These are phyloP conservation scores for Diplosoma virens DNA, from an alignment of 23 tunicate species.

Conservation along the genomic window DNA sequence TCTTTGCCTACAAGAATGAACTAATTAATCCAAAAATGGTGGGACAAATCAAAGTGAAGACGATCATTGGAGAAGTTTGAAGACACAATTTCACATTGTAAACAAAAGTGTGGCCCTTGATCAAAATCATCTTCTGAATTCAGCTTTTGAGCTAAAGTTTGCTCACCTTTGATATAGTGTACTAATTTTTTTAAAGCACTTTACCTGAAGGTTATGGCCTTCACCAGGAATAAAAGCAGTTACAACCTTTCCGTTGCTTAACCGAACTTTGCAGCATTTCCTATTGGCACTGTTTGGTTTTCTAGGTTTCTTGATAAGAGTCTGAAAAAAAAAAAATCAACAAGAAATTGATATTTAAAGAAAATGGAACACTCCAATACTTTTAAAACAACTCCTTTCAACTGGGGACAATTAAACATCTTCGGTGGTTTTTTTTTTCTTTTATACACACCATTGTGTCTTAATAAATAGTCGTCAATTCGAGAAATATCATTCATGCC, in stretches of 20 bases:
- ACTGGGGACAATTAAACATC: conserved; percentile 61
- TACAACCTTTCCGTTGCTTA: conserved; percentile 58
- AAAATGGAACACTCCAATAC: no score
- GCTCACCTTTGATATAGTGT: background rate
- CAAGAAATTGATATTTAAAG: no score
- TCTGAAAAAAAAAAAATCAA: conserved; percentile 9
- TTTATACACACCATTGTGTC: conserved; percentile 14
- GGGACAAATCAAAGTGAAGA: no score
- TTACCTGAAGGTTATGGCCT: conserved; percentile 75
- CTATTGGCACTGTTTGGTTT: conserved; percentile 93
- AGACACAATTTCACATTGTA: no score
- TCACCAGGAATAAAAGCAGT: conserved; percentile 79
- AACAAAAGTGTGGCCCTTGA: no score
- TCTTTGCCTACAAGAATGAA: no score
- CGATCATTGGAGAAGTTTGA: no score
- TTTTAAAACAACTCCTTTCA: conserved; percentile 65
- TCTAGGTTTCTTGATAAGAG: conserved; percentile 58
- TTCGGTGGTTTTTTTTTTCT: conserved; percentile 35
- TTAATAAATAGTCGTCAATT: background rate
- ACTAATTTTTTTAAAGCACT: background rate
- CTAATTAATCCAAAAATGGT: no score
- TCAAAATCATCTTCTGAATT: no score
- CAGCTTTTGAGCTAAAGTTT: no score
- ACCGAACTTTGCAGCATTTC: conserved; percentile 64
- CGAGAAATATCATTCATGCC: background rate